A percentile compares a stretch with the other conserved stretches of the same genome.
phyloP scores from a whole-genome alignment of 2,113 vertebrate species.

The Columba livia region DNA sequence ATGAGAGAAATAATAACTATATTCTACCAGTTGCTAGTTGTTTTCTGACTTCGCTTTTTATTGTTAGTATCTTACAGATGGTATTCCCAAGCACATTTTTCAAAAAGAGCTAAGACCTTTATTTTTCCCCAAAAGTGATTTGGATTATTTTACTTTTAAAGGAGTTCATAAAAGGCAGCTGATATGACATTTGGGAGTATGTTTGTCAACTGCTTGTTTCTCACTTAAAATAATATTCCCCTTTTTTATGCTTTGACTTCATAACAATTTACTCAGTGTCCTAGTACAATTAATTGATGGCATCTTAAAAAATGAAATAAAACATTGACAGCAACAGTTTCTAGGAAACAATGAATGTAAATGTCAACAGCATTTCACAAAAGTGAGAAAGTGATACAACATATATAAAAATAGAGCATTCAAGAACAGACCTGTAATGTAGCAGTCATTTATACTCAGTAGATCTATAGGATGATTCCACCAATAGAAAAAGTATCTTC shows the following conservation, averaged over 20 bases:
- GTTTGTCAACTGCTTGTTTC: not conserved
- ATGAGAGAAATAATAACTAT: not conserved
- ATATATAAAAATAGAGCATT: not conserved
- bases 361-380: not conserved
- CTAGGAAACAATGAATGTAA: not conserved
- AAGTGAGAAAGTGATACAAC: not conserved
- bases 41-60: not conserved
- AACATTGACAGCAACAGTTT: not conserved
- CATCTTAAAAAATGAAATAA: not conserved
- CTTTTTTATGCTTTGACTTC: not conserved
- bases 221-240: not conserved
- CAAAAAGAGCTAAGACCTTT: not conserved
- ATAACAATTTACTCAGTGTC: not conserved
- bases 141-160: not conserved
- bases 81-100: not conserved
- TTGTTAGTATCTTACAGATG: not conserved
- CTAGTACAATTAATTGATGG: not conserved
- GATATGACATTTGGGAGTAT: not conserved
- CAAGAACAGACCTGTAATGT: not conserved
- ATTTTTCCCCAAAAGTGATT: not conserved
- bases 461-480: not conserved
- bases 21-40: not conserved
- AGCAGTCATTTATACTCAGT: not conserved
- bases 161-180: not conserved
- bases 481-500: not conserved